Percentiles rank a stretch among this genome's conserved stretches.
These are phyloP conservation scores for Drosophila ananassae DNA, from an alignment of 1,140 invertebrate species.

Conservation along the genomic window DNA sequence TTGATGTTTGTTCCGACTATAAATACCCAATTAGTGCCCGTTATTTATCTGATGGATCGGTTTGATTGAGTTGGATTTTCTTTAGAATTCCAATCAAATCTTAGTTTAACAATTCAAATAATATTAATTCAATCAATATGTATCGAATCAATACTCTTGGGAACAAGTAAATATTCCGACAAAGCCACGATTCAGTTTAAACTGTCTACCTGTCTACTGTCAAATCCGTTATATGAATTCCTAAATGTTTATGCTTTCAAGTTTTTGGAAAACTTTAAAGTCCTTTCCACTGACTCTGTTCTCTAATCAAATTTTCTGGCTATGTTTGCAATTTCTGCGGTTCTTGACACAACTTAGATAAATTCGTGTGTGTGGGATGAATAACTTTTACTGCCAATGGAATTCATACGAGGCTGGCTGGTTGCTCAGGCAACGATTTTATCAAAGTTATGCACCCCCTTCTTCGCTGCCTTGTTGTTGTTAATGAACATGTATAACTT, in stretches of 20 bases:
- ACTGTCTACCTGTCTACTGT: no score
- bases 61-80: conserved; percentile 57
- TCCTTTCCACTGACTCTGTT: conserved; percentile 47
- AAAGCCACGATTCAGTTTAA: neutral
- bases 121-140: neutral
- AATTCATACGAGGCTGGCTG: conserved; percentile 31
- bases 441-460: conserved; percentile 64
- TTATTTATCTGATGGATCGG: conserved; percentile 68
- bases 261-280: conserved; percentile 40
- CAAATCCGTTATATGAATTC: neutral
- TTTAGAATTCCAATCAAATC: neutral
- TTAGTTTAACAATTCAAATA: neutral
- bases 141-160: neutral
- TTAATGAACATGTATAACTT: conserved; percentile 81
- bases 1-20: conserved; percentile 55
- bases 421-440: conserved; percentile 59
- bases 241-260: conserved; percentile 35
- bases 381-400: conserved; percentile 63
- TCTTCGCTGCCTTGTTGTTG: conserved; percentile 43
- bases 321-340: conserved; percentile 64
- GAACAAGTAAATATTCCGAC: neutral
- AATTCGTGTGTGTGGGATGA: conserved; percentile 26
- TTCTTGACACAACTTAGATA: conserved; percentile 16
- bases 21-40: conserved; percentile 76
- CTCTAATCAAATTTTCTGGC: conserved; percentile 70